Percentiles rank a stretch among this genome's conserved stretches.
phyloP scores from a whole-genome alignment of 2,113 vertebrate species.

The Salvelinus sp. region DNA sequence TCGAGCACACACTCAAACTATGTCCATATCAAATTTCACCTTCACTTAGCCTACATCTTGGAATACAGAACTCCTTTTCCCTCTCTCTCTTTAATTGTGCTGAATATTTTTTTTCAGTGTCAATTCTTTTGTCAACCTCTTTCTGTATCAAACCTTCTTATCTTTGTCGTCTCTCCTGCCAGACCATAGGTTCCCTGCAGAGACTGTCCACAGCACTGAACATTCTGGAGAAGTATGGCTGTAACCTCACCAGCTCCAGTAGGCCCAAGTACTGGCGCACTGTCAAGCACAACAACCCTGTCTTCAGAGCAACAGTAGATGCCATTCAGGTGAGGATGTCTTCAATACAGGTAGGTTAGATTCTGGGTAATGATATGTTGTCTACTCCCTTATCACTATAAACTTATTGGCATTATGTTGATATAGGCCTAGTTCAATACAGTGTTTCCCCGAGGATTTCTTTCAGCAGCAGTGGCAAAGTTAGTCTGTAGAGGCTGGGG shows the following conservation, averaged over 20 bases:
- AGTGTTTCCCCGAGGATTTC: too few species aligned
- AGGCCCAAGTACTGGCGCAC: slow-evolving; percentile 87
- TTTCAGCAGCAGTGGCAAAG: too few species aligned
- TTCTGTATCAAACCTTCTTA: neutral
- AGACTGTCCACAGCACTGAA: slow-evolving; percentile 83
- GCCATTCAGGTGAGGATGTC: slow-evolving; percentile 77
- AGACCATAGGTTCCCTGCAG: slow-evolving; percentile 67
- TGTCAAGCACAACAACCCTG: slow-evolving; percentile 90
- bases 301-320: slow-evolving; percentile 86
- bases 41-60: neutral
- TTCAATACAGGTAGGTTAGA: neutral
- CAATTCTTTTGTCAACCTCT: neutral
- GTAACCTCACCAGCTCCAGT: slow-evolving; percentile 82
- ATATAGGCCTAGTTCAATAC: too few species aligned
- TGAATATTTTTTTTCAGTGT: neutral
- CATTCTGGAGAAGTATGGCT: slow-evolving; percentile 90
- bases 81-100: neutral
- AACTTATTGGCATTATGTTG: too few species aligned
- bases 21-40: neutral
- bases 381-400: neutral
- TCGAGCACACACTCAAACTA: neutral
- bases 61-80: neutral
- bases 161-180: neutral
- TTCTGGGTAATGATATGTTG: neutral
- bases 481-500: too few species aligned